Percentiles rank a stretch among this genome's conserved stretches.
Evolutionary conservation across 2,113 vertebrate genomes (phyloP).

Genomic region (Mormyrus lacerda): DNA sequence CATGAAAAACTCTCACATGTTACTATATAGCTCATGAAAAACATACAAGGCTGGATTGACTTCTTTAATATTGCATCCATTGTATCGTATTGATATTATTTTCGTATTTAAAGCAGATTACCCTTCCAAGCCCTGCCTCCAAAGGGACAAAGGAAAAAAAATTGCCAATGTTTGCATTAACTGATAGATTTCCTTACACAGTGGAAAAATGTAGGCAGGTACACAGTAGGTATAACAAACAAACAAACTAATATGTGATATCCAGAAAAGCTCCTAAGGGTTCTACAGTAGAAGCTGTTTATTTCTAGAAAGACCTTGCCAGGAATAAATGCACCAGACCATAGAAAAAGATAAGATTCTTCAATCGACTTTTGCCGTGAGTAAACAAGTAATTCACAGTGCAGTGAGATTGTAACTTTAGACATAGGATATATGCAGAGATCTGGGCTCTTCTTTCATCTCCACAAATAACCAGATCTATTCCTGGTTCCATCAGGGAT

Average conservation of each 20-base stretch:
- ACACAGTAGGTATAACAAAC: neutral
- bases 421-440: neutral
- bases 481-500: neutral
- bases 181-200: neutral
- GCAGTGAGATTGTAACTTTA: neutral
- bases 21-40: neutral
- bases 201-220: neutral
- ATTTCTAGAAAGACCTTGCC: neutral
- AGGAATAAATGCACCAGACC: neutral
- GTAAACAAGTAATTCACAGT: neutral
- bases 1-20: neutral
- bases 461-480: neutral
- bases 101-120: neutral
- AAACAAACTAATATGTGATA: neutral
- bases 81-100: neutral
- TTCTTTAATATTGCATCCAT: neutral
- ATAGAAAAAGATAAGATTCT: slow-evolving; percentile 1
- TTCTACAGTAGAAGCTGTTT: neutral
- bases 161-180: neutral
- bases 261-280: neutral
- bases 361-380: neutral
- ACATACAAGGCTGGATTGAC: neutral
- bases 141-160: neutral
- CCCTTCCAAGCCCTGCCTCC: neutral
- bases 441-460: neutral